These are phyloP conservation scores for Eleutherodactylus coqui DNA, from an alignment of 2,797 vertebrate species.

Conservation along the genomic window DNA sequence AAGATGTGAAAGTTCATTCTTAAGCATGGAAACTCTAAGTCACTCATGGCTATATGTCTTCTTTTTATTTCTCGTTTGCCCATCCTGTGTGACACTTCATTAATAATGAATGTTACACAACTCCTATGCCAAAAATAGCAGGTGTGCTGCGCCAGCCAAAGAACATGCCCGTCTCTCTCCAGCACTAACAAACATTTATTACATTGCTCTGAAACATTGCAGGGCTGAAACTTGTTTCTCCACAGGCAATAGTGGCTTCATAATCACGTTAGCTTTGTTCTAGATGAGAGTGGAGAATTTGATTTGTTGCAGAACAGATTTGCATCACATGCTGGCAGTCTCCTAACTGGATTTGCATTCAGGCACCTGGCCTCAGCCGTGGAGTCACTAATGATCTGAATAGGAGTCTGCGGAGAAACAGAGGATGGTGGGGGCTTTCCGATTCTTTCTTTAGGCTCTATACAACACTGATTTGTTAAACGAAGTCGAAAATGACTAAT, in stretches of 20 bases:
- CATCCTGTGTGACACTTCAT: neutral
- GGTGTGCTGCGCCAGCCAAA: neutral
- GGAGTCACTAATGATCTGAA: neutral
- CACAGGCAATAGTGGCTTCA: neutral
- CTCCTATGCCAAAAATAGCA: neutral
- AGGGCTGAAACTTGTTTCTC: neutral
- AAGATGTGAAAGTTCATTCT: neutral
- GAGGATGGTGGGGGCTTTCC: neutral
- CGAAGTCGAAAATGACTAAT: slow-evolving; percentile 25
- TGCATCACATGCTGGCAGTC: slow-evolving; percentile 45
- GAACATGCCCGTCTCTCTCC: neutral
- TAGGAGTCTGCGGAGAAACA: neutral
- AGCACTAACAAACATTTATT: neutral
- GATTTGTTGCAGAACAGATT: slow-evolving; percentile 49
- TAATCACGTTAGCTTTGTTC: slow-evolving; percentile 18
- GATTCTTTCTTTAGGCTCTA: neutral
- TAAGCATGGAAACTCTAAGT: neutral
- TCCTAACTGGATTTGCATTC: slow-evolving; percentile 47
- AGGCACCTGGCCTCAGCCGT: slow-evolving; percentile 29
- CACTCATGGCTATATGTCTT: neutral
- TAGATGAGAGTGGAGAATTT: slow-evolving; percentile 11
- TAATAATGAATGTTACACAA: neutral
- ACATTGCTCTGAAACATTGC: neutral
- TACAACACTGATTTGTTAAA: neutral
- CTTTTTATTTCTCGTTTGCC: neutral